Conservation (phyloP, 1,140 invertebrate genomes). For the Eupristina koningsbergeri region DNA sequence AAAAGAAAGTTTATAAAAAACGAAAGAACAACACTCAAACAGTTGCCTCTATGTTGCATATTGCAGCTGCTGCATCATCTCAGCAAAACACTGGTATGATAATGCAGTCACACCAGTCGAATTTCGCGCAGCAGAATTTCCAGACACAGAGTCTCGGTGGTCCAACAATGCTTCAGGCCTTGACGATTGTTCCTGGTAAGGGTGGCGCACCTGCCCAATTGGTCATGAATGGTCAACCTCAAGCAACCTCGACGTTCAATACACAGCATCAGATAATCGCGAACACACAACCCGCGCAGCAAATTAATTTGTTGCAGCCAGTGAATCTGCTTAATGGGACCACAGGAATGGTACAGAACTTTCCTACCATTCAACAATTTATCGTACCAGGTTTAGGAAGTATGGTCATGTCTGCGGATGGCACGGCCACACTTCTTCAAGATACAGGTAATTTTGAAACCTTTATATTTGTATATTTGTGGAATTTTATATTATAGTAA, state of each 20-base stretch:
- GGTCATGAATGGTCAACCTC: slow-evolving; percentile 81
- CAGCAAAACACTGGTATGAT: slow-evolving; percentile 74
- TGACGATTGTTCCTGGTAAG: slow-evolving; percentile 85
- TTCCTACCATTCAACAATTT: slow-evolving; percentile 86
- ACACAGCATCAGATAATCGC: slow-evolving; percentile 78
- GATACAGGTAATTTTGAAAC: slow-evolving; percentile 71
- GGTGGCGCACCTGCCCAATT: slow-evolving; percentile 80
- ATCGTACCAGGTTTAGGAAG: slow-evolving; percentile 85
- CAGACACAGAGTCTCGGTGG: slow-evolving; percentile 70
- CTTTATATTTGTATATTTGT: too few relatives aligned
- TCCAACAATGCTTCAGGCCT: slow-evolving; percentile 81
- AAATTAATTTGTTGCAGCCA: slow-evolving; percentile 85
- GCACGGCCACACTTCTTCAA: slow-evolving; percentile 79
- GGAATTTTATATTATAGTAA: too few relatives aligned
- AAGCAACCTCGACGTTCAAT: slow-evolving; percentile 75
- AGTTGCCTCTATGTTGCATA: slow-evolving; percentile 83
- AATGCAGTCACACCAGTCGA: slow-evolving; percentile 70
- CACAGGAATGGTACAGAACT: slow-evolving; percentile 82
- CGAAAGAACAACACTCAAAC: slow-evolving; percentile 81
- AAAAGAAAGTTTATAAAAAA: slow-evolving; percentile 83
- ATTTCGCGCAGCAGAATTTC: slow-evolving; percentile 71
- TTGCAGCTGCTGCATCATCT: slow-evolving; percentile 76
- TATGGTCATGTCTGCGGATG: slow-evolving; percentile 83
- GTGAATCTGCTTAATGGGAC: slow-evolving; percentile 84
- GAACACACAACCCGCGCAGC: slow-evolving; percentile 81